A percentile compares a stretch with the other conserved stretches of the same genome.
Conservation (phyloP, 2,113 vertebrate genomes). For the Gallinago media region DNA sequence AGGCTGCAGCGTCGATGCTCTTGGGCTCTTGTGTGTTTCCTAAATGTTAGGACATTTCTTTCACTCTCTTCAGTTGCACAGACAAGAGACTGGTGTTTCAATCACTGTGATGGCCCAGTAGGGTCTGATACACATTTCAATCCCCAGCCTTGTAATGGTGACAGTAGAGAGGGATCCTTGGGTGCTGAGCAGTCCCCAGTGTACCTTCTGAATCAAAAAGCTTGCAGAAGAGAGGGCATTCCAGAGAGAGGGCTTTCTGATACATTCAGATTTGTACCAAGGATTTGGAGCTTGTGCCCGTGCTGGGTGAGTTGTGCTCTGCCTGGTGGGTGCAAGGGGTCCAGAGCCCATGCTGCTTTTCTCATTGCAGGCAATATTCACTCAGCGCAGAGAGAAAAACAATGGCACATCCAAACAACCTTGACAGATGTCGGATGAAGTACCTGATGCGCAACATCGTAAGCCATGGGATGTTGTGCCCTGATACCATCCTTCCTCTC, state of each 20-base stretch:
- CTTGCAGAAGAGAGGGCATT: not conserved
- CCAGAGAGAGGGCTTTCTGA: not conserved
- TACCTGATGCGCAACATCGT: conserved; percentile 86
- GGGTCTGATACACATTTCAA: fast-evolving
- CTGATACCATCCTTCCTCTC: not conserved
- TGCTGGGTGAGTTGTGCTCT: not conserved
- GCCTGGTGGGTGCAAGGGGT: not conserved
- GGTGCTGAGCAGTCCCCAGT: not conserved
- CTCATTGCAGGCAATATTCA: conserved; percentile 83
- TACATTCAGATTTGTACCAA: not conserved
- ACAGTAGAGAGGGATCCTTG: not conserved
- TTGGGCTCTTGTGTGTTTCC: not conserved
- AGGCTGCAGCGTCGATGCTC: not conserved
- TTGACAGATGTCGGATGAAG: conserved; percentile 84
- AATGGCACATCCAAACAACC: conserved; percentile 83
- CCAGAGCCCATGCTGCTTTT: not conserved
- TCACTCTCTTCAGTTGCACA: not conserved
- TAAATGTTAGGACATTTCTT: not conserved
- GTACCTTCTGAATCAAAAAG: not conserved
- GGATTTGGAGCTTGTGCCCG: not conserved
- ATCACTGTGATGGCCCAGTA: not conserved
- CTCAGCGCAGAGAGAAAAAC: conserved; percentile 77
- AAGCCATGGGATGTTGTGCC: conserved; percentile 26
- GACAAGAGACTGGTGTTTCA: not conserved
- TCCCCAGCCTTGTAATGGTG: not conserved